phyloP scores from a whole-genome alignment of 2,888 invertebrate species.

The Eledona agricola region DNA sequence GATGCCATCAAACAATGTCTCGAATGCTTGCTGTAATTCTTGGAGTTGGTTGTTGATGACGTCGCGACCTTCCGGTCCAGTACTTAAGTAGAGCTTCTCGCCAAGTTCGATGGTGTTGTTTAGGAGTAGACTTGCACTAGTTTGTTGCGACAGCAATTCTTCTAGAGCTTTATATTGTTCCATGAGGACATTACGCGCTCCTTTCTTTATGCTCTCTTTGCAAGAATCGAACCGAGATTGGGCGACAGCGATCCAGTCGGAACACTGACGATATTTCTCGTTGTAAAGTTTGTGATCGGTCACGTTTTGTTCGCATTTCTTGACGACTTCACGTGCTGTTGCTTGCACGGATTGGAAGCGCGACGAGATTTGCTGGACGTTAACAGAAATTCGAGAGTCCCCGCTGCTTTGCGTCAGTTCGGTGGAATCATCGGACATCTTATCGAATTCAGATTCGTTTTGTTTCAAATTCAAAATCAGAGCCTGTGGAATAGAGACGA shows the following conservation, averaged over 20 bases:
- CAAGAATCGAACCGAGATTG: conserved; percentile 77
- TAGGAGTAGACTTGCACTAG: conserved; percentile 76
- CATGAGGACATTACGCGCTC: conserved; percentile 74
- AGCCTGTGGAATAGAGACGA: conserved; percentile 65
- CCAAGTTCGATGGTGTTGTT: conserved; percentile 88
- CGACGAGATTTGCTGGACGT: conserved; percentile 88
- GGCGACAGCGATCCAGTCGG: conserved; percentile 80
- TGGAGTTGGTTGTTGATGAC: conserved; percentile 83
- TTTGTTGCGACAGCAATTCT: conserved; percentile 78
- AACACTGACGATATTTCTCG: conserved; percentile 85
- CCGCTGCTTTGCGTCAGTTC: conserved; percentile 87
- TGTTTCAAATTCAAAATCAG: conserved; percentile 81
- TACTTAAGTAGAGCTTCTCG: conserved; percentile 86
- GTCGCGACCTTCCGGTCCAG: conserved; percentile 88
- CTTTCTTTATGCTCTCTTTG: conserved; percentile 70
- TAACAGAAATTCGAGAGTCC: conserved; percentile 86
- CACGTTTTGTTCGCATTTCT: conserved; percentile 90
- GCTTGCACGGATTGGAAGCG: conserved; percentile 89
- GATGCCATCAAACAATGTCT: conserved; percentile 81
- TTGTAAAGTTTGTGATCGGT: conserved; percentile 81
- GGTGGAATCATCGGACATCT: conserved; percentile 84
- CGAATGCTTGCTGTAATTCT: conserved; percentile 84
- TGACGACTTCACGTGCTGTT: conserved; percentile 88
- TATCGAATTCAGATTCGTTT: conserved; percentile 87
- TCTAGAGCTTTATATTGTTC: conserved; percentile 76